Evolutionary conservation across 2,113 vertebrate species (phyloP).

Genomic region (Lethenteron camtschaticum): DNA sequence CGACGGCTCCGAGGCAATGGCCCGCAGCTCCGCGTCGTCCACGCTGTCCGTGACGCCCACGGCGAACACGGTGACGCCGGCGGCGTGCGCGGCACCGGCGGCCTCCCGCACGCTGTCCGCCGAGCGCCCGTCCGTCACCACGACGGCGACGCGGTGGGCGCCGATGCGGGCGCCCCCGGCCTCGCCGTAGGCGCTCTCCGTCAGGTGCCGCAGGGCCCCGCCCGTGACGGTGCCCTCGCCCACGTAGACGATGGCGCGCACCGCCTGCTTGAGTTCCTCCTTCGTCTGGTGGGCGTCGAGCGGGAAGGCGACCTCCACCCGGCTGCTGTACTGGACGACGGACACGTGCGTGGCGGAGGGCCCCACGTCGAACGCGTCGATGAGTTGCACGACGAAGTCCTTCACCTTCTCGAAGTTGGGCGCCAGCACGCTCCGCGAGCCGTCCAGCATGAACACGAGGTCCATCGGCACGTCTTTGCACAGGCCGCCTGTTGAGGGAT

Average conservation of each 20-base stretch:
- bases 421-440: conserved; percentile 77
- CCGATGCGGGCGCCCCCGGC: conserved; percentile 43
- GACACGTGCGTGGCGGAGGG: conserved; percentile 48
- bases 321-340: conserved; percentile 89
- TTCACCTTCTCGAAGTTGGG: conserved; percentile 87
- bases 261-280: conserved; percentile 47
- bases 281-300: conserved; percentile 39
- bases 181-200: conserved; percentile 52
- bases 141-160: conserved; percentile 41
- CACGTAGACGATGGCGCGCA: conserved; percentile 55
- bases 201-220: conserved; percentile 67
- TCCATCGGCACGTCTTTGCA: conserved; percentile 65
- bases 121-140: conserved; percentile 75
- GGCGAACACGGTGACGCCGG: conserved; percentile 72
- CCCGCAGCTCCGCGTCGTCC: conserved; percentile 61
- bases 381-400: conserved; percentile 72
- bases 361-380: conserved; percentile 51
- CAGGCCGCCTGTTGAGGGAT: not conserved
- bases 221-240: conserved; percentile 95
- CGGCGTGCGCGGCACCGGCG: conserved; percentile 46
- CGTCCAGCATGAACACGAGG: conserved; percentile 83
- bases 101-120: conserved; percentile 81
- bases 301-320: conserved; percentile 76
- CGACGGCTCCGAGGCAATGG: conserved; percentile 60
- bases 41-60: conserved; percentile 65